Percentiles rank a stretch among this genome's conserved stretches.
phyloP scores from a whole-genome alignment of 2,113 vertebrate genomes.

The Callionymus lyra region DNA sequence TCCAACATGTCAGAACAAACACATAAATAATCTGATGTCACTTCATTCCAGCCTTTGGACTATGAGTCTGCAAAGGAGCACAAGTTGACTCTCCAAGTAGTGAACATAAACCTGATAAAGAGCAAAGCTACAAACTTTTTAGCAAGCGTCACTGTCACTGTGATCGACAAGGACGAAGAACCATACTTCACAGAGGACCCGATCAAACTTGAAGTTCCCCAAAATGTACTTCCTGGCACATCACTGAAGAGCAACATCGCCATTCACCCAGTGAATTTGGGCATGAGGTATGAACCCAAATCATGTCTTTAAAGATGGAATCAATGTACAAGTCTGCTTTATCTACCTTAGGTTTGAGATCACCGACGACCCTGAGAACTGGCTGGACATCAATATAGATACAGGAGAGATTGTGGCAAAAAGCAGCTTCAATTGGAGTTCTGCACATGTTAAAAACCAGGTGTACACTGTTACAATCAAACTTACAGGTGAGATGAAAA shows the following conservation, averaged over 20 bases:
- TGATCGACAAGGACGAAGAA: constrained; percentile 79
- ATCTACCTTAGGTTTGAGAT: constrained; percentile 71
- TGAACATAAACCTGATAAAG: constrained; percentile 72
- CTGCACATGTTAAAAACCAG: constrained; percentile 71
- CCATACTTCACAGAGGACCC: constrained; percentile 79
- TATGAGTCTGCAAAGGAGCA: constrained; percentile 66
- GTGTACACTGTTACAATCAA: constrained; percentile 76
- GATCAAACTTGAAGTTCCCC: constrained; percentile 68
- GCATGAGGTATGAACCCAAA: constrained; percentile 62
- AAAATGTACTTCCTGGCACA: constrained; percentile 73
- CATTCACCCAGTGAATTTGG: constrained; percentile 75
- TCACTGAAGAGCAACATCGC: constrained; percentile 70
- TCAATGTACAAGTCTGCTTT: too few species aligned
- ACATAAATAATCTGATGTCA: too few species aligned
- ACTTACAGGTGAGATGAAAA: constrained; percentile 75
- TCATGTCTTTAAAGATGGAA: neutral
- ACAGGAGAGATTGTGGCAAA: constrained; percentile 69
- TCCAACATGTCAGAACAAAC: too few species aligned
- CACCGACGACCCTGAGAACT: constrained; percentile 75
- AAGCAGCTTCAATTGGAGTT: constrained; percentile 69
- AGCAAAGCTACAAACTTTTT: constrained; percentile 46
- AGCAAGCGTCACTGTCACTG: constrained; percentile 66
- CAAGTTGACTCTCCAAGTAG: constrained; percentile 65
- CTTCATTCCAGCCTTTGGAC: constrained; percentile 76
- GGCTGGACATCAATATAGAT: constrained; percentile 73